Percentiles rank a stretch among this genome's conserved stretches.
Evolutionary conservation across 2,888 invertebrate species (phyloP).

Genomic region (Vandiemenella viatica): DNA sequence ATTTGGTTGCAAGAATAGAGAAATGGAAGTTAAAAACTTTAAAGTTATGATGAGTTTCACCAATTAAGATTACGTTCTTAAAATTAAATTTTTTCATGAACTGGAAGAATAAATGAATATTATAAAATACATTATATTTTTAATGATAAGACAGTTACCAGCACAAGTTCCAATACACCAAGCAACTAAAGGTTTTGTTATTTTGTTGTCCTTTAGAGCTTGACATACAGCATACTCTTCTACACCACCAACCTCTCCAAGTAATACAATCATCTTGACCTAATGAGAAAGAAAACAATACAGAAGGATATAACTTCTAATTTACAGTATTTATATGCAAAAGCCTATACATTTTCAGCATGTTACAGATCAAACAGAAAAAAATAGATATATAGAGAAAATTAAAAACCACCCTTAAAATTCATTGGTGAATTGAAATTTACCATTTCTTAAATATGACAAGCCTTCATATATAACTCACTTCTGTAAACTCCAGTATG

Average conservation of each 20-base stretch:
- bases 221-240: constrained; percentile 95
- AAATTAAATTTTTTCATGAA: not conserved
- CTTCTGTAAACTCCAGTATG: too few relatives aligned
- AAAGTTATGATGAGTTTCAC: not conserved
- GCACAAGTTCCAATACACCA: constrained; percentile 97
- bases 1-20: too few relatives aligned
- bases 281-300: constrained; percentile 28
- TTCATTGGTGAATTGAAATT: too few relatives aligned
- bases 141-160: constrained; percentile 33
- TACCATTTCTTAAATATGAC: too few relatives aligned
- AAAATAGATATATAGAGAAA: too few relatives aligned
- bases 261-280: constrained; percentile 84
- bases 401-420: too few relatives aligned
- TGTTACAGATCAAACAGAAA: too few relatives aligned
- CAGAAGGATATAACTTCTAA: too few relatives aligned
- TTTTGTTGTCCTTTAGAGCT: constrained; percentile 60
- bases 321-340: too few relatives aligned
- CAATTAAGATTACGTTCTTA: not conserved
- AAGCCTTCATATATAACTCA: too few relatives aligned
- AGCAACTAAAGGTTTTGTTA: constrained; percentile 89
- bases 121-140: not conserved
- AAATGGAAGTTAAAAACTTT: too few relatives aligned
- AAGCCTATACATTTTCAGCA: too few relatives aligned
- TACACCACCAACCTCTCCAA: constrained; percentile 97
- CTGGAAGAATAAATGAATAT: not conserved